These are phyloP conservation scores for Beaufortia kweichowensis DNA, from an alignment of 2,113 vertebrate genomes.

Conservation along the genomic window DNA sequence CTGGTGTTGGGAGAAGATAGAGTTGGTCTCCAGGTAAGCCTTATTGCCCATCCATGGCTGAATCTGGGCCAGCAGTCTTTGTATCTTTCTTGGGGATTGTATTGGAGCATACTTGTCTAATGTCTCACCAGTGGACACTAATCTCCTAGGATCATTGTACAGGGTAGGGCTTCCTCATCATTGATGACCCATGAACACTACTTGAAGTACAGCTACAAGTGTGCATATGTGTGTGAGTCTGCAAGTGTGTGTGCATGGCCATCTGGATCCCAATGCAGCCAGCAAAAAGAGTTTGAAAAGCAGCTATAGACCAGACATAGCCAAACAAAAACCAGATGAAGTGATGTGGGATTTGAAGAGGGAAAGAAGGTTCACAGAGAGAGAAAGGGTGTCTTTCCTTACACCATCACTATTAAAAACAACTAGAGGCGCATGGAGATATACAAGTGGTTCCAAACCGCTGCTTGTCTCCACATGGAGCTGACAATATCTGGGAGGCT, in stretches of 20 bases:
- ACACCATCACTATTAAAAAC: slow-evolving; percentile 36
- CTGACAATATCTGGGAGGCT: slow-evolving; percentile 23
- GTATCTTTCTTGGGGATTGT: not conserved
- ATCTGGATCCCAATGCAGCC: slow-evolving; percentile 42
- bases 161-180: slow-evolving; percentile 26
- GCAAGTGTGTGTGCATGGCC: slow-evolving; percentile 27
- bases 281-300: slow-evolving; percentile 37
- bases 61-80: not conserved
- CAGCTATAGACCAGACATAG: slow-evolving; percentile 41
- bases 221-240: slow-evolving; percentile 5
- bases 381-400: slow-evolving; percentile 26
- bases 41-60: not conserved
- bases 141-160: slow-evolving; percentile 12
- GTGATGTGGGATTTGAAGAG: slow-evolving; percentile 42
- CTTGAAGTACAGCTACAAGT: not conserved
- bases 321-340: slow-evolving; percentile 72
- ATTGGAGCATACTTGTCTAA: not conserved
- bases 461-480: slow-evolving; percentile 4
- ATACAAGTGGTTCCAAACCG: slow-evolving; percentile 25
- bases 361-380: slow-evolving; percentile 27
- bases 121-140: slow-evolving; percentile 2
- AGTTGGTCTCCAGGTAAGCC: not conserved
- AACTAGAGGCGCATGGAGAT: slow-evolving; percentile 21
- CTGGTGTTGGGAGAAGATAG: not conserved
- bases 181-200: not conserved